Evolutionary conservation across 2,113 vertebrate genomes (phyloP), one percentile per base, ranked within the genome.

Genomic region (Colistium nudipinnis): DNA sequence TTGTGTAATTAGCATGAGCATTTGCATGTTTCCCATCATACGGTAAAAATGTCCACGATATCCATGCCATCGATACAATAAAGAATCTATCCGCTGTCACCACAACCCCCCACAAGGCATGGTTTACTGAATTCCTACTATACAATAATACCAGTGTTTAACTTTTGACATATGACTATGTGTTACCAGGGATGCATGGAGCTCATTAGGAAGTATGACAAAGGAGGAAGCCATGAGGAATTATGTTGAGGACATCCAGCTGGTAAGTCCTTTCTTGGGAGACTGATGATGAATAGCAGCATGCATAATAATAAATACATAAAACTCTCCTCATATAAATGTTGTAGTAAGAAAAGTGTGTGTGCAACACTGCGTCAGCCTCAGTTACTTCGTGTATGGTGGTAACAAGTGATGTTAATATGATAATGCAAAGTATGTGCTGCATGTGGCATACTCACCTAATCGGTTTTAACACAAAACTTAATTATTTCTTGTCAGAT

Each of bases 191-290:
- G 95, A 98, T 87, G 95, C 95, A 24, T 99, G 98, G 98, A 97
- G 90, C 90, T 91, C 95, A 39, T 82, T 99, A 82, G 97, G 96
- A 78, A 90, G 95, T 69, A 98, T 98, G 96, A 92, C 95, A 51
- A 96, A 94, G 87, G 95, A 97, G 81, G 95, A 96, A 84, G 97
- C 98, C 76, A 98, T 99, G 97, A 95, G 92, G 90, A 96, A 95
- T 24, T 99, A 99, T 81, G 89, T 98, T 78, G 94, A 99, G 86
- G 94, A 98, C 93, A 97, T 99, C 94, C 96, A 99, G 91, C 95
- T 96, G 94, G 98, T 98, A 88, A 87, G 88, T 71, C 27, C 7
- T 53, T 76, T 72, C 45, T 55, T 14, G 8, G 59, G 66, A 70
- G 70, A 62, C 30, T n/a, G 19, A 45, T 45, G 55, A 39, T 20